Evolutionary conservation across 1,140 invertebrate species (phyloP).

Genomic region (Coptotermes formosanus): DNA sequence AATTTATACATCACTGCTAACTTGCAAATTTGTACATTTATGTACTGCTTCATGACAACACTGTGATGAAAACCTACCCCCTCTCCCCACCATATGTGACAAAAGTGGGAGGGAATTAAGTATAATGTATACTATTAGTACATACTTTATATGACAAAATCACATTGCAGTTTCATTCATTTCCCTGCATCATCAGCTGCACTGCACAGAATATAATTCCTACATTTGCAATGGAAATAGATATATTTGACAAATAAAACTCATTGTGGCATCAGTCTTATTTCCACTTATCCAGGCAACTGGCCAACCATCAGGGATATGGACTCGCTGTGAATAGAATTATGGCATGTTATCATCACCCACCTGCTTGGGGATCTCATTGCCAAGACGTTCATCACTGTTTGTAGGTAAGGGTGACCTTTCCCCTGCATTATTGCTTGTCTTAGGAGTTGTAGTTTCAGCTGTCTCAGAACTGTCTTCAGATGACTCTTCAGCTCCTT

Average conservation of each 20-base stretch:
- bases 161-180: background rate
- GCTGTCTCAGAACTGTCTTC: background rate
- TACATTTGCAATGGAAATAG: background rate
- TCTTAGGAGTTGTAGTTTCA: background rate
- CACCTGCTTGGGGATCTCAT: slow-evolving; percentile 11
- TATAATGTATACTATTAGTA: background rate
- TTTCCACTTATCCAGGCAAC: background rate
- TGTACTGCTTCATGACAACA: too few relatives aligned
- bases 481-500: background rate
- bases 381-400: background rate
- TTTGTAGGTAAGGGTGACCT: background rate
- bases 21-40: background rate
- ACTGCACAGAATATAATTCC: background rate
- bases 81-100: too few relatives aligned
- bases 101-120: background rate
- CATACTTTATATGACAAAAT: background rate
- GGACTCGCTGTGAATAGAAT: background rate
- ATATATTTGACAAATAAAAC: background rate
- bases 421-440: background rate
- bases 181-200: background rate
- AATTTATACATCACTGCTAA: background rate
- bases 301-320: background rate
- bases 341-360: background rate
- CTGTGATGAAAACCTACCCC: too few relatives aligned
- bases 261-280: background rate